Conservation (phyloP, 2,113 vertebrate species). For the Mystacornis crossleyi region DNA sequence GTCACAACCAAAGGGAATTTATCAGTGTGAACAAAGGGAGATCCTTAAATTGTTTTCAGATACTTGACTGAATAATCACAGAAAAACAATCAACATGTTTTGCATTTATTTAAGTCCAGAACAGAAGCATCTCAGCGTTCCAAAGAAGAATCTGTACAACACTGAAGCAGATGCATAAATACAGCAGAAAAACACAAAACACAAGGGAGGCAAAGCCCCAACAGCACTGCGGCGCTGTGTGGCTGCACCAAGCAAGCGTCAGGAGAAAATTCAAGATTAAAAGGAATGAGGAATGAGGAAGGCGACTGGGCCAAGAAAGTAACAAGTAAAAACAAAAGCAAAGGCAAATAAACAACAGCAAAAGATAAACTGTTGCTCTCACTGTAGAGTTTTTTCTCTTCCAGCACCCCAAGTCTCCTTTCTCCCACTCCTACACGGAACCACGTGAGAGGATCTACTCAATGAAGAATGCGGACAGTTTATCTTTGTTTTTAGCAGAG, state of each 20-base stretch:
- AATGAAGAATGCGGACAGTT: rapidly evolving
- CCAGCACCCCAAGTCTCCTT: neutral
- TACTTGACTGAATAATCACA: neutral
- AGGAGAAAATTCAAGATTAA: neutral
- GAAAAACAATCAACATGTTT: neutral
- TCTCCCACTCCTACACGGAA: rapidly evolving
- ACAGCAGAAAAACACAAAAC: neutral
- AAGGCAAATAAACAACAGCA: neutral
- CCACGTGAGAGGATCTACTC: rapidly evolving
- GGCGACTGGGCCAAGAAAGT: neutral
- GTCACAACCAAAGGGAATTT: neutral
- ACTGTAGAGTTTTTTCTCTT: neutral
- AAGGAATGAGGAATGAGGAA: neutral
- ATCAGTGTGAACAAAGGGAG: neutral
- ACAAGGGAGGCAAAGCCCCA: neutral
- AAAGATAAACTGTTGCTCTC: neutral
- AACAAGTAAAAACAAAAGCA: neutral
- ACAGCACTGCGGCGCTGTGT: rapidly evolving
- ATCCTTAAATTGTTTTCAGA: neutral
- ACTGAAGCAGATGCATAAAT: neutral
- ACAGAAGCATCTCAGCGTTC: neutral
- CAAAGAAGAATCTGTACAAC: neutral
- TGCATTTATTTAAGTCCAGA: neutral
- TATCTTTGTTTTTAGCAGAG: neutral
- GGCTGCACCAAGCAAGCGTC: rapidly evolving